phyloP scores from a whole-genome alignment of 2,888 invertebrate genomes.

The Epistrophe grossulariae region DNA sequence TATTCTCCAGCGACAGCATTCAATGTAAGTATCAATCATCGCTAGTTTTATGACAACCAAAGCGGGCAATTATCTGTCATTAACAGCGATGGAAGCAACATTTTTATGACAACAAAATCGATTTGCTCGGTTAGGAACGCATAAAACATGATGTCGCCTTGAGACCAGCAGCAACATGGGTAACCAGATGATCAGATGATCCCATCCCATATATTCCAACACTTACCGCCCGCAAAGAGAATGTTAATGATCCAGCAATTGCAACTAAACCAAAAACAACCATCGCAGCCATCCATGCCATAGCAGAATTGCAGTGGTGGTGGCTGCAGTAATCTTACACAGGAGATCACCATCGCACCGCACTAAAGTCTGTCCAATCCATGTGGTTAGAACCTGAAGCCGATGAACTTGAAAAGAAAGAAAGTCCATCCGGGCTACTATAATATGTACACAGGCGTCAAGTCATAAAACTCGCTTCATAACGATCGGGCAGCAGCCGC shows the following conservation, averaged over 20 bases:
- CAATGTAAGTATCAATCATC: constrained; percentile 62
- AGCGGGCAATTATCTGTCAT: constrained; percentile 71
- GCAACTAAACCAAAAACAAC: constrained; percentile 30
- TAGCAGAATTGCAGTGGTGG: neutral
- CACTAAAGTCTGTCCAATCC: constrained; percentile 13
- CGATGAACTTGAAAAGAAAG: constrained; percentile 68
- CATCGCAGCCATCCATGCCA: neutral
- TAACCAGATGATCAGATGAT: constrained; percentile 55
- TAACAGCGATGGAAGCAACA: constrained; percentile 58
- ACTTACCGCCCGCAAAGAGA: constrained; percentile 72
- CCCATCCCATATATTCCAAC: constrained; percentile 55
- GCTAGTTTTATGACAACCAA: constrained; percentile 58
- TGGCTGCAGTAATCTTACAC: constrained; percentile 49
- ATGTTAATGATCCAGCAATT: constrained; percentile 63
- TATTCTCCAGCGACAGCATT: constrained; percentile 17
- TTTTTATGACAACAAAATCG: constrained; percentile 69
- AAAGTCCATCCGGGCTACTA: constrained; percentile 55
- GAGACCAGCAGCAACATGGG: constrained; percentile 30
- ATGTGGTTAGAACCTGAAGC: constrained; percentile 30
- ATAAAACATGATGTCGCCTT: constrained; percentile 69
- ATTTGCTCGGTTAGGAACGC: constrained; percentile 56
- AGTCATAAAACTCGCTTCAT: constrained; percentile 67
- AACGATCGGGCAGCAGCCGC: constrained; percentile 56
- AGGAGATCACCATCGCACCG: constrained; percentile 47
- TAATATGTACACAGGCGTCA: constrained; percentile 38